Percentiles rank a stretch among this genome's conserved stretches.
Evolutionary conservation across 2,888 invertebrate species (phyloP).

Genomic region (Amitus sp.): DNA sequence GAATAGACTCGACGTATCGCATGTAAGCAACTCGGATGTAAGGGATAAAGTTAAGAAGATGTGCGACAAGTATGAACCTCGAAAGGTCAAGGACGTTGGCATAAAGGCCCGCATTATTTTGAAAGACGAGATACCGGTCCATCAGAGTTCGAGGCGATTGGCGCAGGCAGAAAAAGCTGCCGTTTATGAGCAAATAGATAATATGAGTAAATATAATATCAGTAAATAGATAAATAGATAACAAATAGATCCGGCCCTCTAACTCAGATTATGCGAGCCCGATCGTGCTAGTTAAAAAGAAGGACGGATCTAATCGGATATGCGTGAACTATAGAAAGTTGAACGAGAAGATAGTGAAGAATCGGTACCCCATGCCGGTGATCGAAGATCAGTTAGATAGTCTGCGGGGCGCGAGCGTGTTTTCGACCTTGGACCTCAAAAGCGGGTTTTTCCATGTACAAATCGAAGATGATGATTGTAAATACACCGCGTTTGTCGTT

Average conservation of each 20-base stretch:
- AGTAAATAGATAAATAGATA: conserved; percentile 32
- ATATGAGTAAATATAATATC: no score
- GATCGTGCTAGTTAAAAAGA: conserved; percentile 42
- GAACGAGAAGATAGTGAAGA: conserved; percentile 39
- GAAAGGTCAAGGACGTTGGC: no score
- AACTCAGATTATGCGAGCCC: conserved; percentile 42
- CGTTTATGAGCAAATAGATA: no score
- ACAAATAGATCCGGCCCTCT: conserved; percentile 36
- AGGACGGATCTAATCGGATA: conserved; percentile 34
- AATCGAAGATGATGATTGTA: conserved; percentile 33
- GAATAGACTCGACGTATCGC: no score
- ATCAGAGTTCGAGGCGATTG: conserved; percentile 35
- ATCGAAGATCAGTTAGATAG: conserved; percentile 45
- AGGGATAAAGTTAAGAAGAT: no score
- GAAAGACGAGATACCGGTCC: conserved; percentile 37
- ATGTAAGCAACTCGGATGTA: no score
- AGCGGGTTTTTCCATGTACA: conserved; percentile 48
- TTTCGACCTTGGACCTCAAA: conserved; percentile 41
- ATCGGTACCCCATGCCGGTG: conserved; percentile 42
- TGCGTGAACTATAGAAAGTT: conserved; percentile 44
- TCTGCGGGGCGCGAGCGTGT: conserved; percentile 25
- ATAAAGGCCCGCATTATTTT: no score
- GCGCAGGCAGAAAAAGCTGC: conserved; percentile 31
- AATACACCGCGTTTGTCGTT: conserved; percentile 44
- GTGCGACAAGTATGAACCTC: no score